Base-by-base conservation (phyloP, 1,140 invertebrate genomes). In the Parapsyche elsis region DNA sequence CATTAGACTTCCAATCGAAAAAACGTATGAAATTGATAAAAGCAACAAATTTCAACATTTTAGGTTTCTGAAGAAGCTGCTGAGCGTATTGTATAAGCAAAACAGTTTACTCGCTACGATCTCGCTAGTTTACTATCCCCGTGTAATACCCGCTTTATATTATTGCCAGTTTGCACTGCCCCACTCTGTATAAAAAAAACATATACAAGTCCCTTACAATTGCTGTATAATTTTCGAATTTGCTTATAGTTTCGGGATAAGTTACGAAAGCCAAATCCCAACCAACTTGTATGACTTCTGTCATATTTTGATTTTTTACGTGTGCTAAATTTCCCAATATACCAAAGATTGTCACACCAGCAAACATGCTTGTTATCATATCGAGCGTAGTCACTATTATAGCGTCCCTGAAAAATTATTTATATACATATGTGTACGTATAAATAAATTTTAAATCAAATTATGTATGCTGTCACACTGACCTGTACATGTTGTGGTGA, bases 171-270 rank as follows among this genome's bases (percentile, higher is more conserved):
- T n/a, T n/a, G n/a, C n/a, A n/a, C n/a, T n/a, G n/a, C n/a, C n/a
- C n/a, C n/a, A n/a, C n/a, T n/a, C n/a, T n/a, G n/a, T n/a, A n/a
- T n/a, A n/a, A n/a, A n/a, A n/a, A n/a, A n/a, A n/a, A n/a, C n/a
- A 38, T 38, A 4, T 38, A 38, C 7, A 4, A 38, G 30, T 4
- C 7, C 30, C 30, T 38, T 21, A 84, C 87, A 94, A 93, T 89
- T 95, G 94, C 0, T 95, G 95, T 71, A 94, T 87, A 24, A 90
- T 86, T 38, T 4, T 92, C 91, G 83, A 97, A 95, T 86, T 95
- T 95, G 9, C 94, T 91, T 67, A 98, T 94, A 0, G 96, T 96
- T 84, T 96, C 95, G 0, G 96, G 96, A 88, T 97, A 98, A 0
- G 95, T 95, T 30, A 97, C 91, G 82, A 97, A 95, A 2, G 95